Percentiles rank a stretch among this genome's conserved stretches.
Evolutionary conservation across 2,888 invertebrate species (phyloP).

Genomic region (Meliscaeva auricollis): DNA sequence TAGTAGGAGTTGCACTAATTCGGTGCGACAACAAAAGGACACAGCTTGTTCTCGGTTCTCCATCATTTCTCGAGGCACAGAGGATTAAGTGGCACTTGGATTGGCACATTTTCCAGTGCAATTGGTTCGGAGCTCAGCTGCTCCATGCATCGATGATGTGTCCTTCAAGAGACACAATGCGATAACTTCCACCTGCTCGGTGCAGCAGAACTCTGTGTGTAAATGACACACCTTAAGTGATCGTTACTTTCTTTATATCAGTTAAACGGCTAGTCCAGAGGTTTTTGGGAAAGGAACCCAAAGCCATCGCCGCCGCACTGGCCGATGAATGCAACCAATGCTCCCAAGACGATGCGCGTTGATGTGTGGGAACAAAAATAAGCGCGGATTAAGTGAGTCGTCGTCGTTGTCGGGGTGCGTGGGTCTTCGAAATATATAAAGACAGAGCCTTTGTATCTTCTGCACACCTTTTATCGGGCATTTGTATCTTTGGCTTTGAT

Average conservation of each 20-base stretch:
- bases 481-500: constrained; percentile 59
- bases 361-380: constrained; percentile 70
- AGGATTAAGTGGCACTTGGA: constrained; percentile 66
- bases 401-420: constrained; percentile 63
- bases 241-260: constrained; percentile 57
- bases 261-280: constrained; percentile 43
- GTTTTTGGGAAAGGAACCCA: not conserved
- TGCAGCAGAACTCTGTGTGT: constrained; percentile 35
- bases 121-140: constrained; percentile 58
- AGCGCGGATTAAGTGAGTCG: constrained; percentile 69
- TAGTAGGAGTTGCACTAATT: constrained; percentile 64
- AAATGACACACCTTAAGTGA: constrained; percentile 71
- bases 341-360: not conserved
- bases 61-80: constrained; percentile 4
- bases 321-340: constrained; percentile 23
- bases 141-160: constrained; percentile 32
- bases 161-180: constrained; percentile 33
- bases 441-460: constrained; percentile 55
- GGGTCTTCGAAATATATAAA: constrained; percentile 52
- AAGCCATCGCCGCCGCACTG: not conserved
- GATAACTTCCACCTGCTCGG: constrained; percentile 68
- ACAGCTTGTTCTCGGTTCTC: constrained; percentile 34
- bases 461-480: constrained; percentile 68
- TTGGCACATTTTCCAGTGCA: constrained; percentile 50
- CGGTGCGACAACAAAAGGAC: constrained; percentile 70